Evolutionary conservation across 2,888 invertebrate genomes (phyloP).

Genomic region (Nephrotoma flavescens): DNA sequence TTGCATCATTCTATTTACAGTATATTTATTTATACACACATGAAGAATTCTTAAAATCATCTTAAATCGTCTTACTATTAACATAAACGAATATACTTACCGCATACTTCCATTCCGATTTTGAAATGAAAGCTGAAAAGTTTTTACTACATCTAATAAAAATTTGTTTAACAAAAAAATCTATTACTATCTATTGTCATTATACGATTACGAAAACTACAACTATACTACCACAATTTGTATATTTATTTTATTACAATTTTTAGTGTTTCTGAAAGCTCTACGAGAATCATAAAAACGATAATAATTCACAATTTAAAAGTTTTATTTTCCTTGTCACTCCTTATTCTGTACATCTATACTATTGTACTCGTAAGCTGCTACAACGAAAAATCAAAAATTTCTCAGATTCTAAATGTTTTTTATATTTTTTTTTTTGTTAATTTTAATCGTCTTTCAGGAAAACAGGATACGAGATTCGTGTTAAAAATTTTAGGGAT

Average conservation of each 20-base stretch:
- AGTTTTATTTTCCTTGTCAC: neutral
- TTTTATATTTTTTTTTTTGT: neutral
- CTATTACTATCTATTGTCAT: neutral
- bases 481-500: neutral
- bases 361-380: neutral
- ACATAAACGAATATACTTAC: neutral
- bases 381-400: neutral
- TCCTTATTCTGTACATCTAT: neutral
- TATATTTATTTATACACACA: neutral
- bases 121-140: neutral
- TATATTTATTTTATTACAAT: neutral
- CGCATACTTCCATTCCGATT: neutral
- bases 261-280: neutral
- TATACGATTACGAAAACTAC: neutral
- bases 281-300: neutral
- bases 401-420: neutral
- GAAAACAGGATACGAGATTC: neutral
- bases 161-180: neutral
- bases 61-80: neutral
- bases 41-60: neutral
- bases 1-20: too few relatives aligned
- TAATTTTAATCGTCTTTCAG: neutral
- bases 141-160: neutral
- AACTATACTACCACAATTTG: neutral
- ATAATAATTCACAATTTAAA: neutral